Base-by-base conservation (phyloP, 2,113 vertebrate species). In the Hystrix cristata region DNA sequence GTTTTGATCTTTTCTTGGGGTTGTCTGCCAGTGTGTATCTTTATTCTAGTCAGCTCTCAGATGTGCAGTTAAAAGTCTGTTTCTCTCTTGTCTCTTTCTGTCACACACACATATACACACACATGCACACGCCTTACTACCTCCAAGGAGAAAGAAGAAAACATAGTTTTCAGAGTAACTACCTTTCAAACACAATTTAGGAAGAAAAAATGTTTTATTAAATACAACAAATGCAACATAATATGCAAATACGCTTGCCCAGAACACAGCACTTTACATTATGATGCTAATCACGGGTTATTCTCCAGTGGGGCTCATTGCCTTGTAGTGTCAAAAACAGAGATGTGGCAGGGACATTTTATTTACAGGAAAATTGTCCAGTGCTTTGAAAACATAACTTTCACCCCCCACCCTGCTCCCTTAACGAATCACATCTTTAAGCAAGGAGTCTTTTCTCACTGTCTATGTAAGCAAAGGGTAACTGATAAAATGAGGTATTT, bases 301-400 rank as follows among this genome's bases (percentile, higher is more conserved):
- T 86, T 89, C 53, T 80, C 60, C 51, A 78, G 0, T 8, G 18
- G 19, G 13, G 3, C 3, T 62, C 38, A 34, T 5, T 72, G 29
- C 46, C 34, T 92, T 60, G 21, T 87, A 67, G 78, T 91, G 95
- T 82, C 18, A 76, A 65, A 85, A 83, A 7, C 7, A 83, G n/a
- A 62, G 51, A 59, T 89, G 19, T 43, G 31, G 15, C 46, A 0
- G 31, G 95, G 88, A 94, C 43, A 38, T 92, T 92, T 88, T 67
- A 82, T 91, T 93, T 94, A 90, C 27, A 91, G 21, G 69, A 88
- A 78, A 31, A 94, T n/a, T 55, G 15, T 23, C 27, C 23, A 71
- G 65, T 86, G n/a, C n/a, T 78, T 83, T 74, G 51, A 89, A 97
- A 87, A 79, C 1, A 6, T 19, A 60, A 60, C 16, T 13, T 25